phyloP scores from a whole-genome alignment of 2,888 invertebrate genomes.

The Autographa pulchrina region DNA sequence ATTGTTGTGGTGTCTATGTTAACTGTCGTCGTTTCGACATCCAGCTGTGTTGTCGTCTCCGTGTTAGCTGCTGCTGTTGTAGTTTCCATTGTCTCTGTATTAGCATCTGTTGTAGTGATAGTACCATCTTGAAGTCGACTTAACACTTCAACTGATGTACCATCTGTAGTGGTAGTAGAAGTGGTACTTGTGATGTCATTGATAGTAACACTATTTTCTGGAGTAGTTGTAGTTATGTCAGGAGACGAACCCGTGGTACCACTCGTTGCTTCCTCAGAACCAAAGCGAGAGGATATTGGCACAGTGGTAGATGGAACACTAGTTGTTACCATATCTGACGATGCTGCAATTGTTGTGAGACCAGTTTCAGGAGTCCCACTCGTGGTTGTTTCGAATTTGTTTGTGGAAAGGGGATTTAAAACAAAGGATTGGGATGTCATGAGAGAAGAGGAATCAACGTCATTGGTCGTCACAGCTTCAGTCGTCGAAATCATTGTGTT shows the following conservation, averaged over 20 bases:
- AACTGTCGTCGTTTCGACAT: constrained; percentile 64
- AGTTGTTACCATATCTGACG: constrained; percentile 33
- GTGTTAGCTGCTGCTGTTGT: constrained; percentile 62
- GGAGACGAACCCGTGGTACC: constrained; percentile 45
- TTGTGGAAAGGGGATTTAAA: constrained; percentile 54
- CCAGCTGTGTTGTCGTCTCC: constrained; percentile 67
- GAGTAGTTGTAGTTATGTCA: constrained; percentile 35
- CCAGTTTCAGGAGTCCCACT: constrained; percentile 55
- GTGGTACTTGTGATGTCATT: constrained; percentile 54
- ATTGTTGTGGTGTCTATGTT: constrained; percentile 61
- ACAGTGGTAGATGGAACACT: constrained; percentile 41
- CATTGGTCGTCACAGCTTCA: constrained; percentile 59
- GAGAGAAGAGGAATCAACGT: constrained; percentile 62
- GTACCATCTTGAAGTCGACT: constrained; percentile 50
- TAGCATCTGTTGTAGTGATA: constrained; percentile 34
- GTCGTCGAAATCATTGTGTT: constrained; percentile 78
- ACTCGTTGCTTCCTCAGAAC: constrained; percentile 45
- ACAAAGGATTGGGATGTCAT: constrained; percentile 60
- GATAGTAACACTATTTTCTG: constrained; percentile 42
- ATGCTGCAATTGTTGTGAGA: constrained; percentile 51
- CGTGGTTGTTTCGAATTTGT: constrained; percentile 57
- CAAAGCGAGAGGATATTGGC: constrained; percentile 35
- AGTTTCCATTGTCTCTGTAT: constrained; percentile 54
- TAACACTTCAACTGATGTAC: constrained; percentile 41
- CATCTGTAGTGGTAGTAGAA: constrained; percentile 56